Conservation (phyloP, 1,140 invertebrate genomes). For the Aricia agestis region DNA sequence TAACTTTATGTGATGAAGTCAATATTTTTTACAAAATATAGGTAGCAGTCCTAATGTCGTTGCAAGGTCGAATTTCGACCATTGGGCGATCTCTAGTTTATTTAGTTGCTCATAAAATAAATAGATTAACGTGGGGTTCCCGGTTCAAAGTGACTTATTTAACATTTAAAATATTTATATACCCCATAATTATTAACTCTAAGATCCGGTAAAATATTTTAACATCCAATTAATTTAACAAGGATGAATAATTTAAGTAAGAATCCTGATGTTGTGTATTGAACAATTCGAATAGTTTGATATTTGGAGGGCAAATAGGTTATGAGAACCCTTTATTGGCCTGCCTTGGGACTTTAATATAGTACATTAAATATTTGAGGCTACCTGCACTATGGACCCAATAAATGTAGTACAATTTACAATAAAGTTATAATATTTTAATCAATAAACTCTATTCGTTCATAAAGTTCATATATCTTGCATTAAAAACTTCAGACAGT, state of each 20-base stretch:
- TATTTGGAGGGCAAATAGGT: not conserved
- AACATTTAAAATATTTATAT: not conserved
- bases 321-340: not conserved
- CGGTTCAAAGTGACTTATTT: not conserved
- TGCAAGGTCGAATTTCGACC: too few species aligned
- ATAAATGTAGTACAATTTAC: not conserved
- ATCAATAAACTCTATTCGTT: not conserved
- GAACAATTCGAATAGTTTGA: constrained; percentile 1
- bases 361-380: not conserved
- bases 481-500: too few species aligned
- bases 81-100: too few species aligned
- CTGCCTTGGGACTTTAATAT: constrained; percentile 1
- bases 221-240: not conserved
- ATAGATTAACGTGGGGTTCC: too few species aligned
- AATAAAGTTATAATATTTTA: not conserved
- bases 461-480: not conserved
- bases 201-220: not conserved
- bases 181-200: too few species aligned
- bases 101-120: too few species aligned
- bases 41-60: too few species aligned
- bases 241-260: not conserved
- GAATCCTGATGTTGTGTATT: not conserved
- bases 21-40: too few species aligned
- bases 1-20: too few species aligned
- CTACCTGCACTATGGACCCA: not conserved